phyloP scores from a whole-genome alignment of 2,113 vertebrate species.

The Plestiodon gilberti region DNA sequence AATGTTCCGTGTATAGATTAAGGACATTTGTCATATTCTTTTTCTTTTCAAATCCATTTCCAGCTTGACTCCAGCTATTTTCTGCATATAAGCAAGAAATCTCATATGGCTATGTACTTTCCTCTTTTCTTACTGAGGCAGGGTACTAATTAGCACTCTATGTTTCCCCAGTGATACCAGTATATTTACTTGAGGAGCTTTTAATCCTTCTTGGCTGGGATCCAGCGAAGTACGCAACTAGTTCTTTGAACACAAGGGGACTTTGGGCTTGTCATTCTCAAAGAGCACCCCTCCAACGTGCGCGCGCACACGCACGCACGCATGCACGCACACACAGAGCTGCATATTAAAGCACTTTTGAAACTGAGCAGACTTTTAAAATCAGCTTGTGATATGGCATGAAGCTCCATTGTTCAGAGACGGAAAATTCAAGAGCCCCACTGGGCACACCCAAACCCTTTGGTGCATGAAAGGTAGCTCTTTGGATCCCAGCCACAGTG shows the following conservation, averaged over 20 bases:
- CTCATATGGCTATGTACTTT: constrained; percentile 38
- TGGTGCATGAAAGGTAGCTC: background rate
- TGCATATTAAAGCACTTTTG: background rate
- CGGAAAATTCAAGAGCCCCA: background rate
- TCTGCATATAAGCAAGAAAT: constrained; percentile 36
- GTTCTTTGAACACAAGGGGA: background rate
- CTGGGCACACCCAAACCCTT: background rate
- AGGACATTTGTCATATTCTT: background rate
- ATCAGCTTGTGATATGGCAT: background rate
- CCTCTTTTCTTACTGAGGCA: constrained; percentile 26
- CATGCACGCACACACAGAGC: too few species aligned
- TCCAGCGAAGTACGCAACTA: background rate
- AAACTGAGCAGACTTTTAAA: background rate
- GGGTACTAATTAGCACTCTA: constrained; percentile 19
- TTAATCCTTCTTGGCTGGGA: background rate
- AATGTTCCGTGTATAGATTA: background rate
- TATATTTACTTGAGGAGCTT: constrained; percentile 29
- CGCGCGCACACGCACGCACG: too few species aligned
- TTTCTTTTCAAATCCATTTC: background rate
- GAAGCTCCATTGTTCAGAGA: too few species aligned
- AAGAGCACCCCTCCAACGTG: too few species aligned
- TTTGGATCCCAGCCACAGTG: background rate
- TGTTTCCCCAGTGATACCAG: constrained; percentile 8
- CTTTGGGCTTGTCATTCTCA: background rate
- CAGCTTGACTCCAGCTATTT: background rate